phyloP scores from a whole-genome alignment of 2,888 invertebrate genomes.

The Euproctis similis region DNA sequence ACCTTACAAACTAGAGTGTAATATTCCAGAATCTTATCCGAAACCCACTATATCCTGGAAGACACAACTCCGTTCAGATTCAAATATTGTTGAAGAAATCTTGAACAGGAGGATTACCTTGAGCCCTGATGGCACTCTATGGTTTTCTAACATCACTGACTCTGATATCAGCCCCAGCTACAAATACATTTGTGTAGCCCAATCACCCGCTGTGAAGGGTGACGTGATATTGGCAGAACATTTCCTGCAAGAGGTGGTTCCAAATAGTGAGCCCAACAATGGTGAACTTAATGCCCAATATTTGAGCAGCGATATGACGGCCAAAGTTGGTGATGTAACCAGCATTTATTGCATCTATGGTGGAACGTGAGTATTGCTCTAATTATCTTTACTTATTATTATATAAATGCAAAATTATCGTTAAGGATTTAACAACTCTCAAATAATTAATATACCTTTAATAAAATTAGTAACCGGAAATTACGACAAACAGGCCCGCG shows the following conservation, averaged over 20 bases:
- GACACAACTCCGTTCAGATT: conserved; percentile 30
- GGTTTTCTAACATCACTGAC: conserved; percentile 46
- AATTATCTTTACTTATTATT: too few species aligned
- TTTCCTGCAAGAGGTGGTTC: conserved; percentile 33
- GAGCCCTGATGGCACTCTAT: conserved; percentile 47
- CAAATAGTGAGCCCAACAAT: conserved; percentile 27
- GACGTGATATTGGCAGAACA: conserved; percentile 46
- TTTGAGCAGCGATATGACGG: conserved; percentile 39
- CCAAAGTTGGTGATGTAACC: conserved; percentile 37
- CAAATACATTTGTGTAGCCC: conserved; percentile 51
- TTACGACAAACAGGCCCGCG: too few species aligned
- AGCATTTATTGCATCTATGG: conserved; percentile 59
- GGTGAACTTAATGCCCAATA: conserved; percentile 46
- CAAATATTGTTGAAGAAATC: conserved; percentile 26
- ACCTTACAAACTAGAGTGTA: conserved; percentile 46
- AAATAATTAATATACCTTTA: too few species aligned
- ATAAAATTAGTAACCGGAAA: too few species aligned
- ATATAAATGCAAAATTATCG: too few species aligned
- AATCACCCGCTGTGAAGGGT: conserved; percentile 35
- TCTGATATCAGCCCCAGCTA: conserved; percentile 35
- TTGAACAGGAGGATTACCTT: conserved; percentile 36
- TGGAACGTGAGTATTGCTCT: conserved; percentile 45
- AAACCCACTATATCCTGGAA: conserved; percentile 49
- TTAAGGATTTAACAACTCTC: too few species aligned
- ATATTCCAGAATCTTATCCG: conserved; percentile 45